Evolutionary conservation across 2,888 invertebrate species (phyloP).

Genomic region (Brachylomia viminalis): DNA sequence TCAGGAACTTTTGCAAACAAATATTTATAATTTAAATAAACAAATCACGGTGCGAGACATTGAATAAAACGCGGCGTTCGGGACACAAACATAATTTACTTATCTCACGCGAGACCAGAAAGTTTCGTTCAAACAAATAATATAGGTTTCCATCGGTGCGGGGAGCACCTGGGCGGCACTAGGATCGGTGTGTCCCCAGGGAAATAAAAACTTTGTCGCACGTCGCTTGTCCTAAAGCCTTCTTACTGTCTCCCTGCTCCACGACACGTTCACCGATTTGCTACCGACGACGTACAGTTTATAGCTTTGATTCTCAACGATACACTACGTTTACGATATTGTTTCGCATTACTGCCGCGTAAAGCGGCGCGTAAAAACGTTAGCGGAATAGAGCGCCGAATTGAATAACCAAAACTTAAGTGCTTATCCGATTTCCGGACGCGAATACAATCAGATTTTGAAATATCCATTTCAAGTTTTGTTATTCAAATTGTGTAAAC

Average conservation of each 20-base stretch:
- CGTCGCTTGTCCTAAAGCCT: constrained; percentile 89
- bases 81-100: constrained; percentile 89
- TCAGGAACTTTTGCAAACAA: constrained; percentile 50
- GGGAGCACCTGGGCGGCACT: constrained; percentile 89
- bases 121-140: constrained; percentile 90
- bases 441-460: constrained; percentile 38
- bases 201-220: constrained; percentile 91
- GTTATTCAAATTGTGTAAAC: constrained; percentile 38
- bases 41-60: constrained; percentile 76
- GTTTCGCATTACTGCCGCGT: constrained; percentile 84
- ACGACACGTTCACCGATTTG: constrained; percentile 87
- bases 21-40: constrained; percentile 72
- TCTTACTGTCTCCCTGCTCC: constrained; percentile 83
- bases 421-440: constrained; percentile 57
- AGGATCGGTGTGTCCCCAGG: constrained; percentile 89
- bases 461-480: constrained; percentile 23
- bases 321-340: constrained; percentile 87
- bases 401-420: constrained; percentile 64
- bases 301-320: constrained; percentile 88
- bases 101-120: constrained; percentile 89
- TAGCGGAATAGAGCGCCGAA: constrained; percentile 60
- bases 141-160: constrained; percentile 88
- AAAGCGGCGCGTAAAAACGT: constrained; percentile 76
- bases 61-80: constrained; percentile 84
- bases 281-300: constrained; percentile 86